Conservation (phyloP, 2,888 invertebrate species). For the Vandiemenella viatica region DNA sequence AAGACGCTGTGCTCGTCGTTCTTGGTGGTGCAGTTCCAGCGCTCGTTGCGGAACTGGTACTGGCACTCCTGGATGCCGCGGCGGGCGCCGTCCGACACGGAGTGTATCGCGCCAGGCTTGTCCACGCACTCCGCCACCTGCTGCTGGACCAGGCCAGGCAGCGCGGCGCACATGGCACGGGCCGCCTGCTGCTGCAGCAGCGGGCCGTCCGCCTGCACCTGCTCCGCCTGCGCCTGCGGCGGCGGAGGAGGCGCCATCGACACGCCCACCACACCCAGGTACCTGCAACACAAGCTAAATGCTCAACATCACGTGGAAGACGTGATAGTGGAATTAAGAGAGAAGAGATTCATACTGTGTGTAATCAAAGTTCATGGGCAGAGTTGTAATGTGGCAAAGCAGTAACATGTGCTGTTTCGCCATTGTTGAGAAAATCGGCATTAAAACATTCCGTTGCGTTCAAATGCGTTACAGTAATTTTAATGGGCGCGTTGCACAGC, state of each 20-base stretch:
- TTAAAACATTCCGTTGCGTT: no score
- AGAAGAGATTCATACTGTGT: no score
- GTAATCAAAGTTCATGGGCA: no score
- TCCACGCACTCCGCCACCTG: slow-evolving; percentile 33
- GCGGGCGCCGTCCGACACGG: slow-evolving; percentile 36
- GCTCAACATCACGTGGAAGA: no score
- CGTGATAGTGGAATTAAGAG: no score
- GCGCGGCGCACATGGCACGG: slow-evolving; percentile 23
- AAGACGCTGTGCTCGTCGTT: slow-evolving; percentile 30
- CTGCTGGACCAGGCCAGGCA: slow-evolving; percentile 25
- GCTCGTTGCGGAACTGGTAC: slow-evolving; percentile 36
- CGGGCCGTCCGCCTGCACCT: neutral
- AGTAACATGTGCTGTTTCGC: no score
- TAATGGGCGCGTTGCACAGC: no score
- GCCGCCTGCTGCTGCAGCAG: slow-evolving; percentile 20
- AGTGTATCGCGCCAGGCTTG: slow-evolving; percentile 34
- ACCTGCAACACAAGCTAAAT: no score
- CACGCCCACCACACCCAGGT: slow-evolving; percentile 24
- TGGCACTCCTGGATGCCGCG: slow-evolving; percentile 39
- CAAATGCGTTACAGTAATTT: no score
- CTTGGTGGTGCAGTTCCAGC: slow-evolving; percentile 39
- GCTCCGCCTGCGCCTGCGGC: slow-evolving; percentile 14
- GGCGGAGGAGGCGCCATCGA: slow-evolving; percentile 9
- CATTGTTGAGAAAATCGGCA: no score
- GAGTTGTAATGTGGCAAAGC: no score